Conservation (phyloP, 2,888 invertebrate genomes). For the Opisthograptis luteolata region DNA sequence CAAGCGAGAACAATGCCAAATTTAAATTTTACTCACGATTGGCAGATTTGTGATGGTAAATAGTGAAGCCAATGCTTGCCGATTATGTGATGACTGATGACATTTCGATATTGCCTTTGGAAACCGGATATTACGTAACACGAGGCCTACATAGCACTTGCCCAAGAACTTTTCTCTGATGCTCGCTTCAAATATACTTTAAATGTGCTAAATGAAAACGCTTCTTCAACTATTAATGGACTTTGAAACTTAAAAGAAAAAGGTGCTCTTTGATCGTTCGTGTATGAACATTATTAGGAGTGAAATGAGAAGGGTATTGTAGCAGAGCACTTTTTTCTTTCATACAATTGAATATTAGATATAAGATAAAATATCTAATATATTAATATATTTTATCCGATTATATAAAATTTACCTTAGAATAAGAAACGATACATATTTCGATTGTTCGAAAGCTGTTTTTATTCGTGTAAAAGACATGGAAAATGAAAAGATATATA, state of each 20-base stretch:
- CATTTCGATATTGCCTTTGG: background rate
- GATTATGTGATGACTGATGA: too few relatives aligned
- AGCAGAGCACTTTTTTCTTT: conserved; percentile 13
- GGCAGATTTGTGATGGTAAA: too few relatives aligned
- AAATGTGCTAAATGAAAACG: conserved; percentile 13
- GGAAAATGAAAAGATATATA: too few relatives aligned
- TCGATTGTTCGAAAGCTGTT: background rate
- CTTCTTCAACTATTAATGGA: background rate
- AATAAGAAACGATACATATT: background rate
- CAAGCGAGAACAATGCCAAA: too few relatives aligned
- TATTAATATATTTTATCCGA: conserved; percentile 4
- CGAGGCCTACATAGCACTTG: too few relatives aligned
- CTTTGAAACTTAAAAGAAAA: conserved; percentile 6
- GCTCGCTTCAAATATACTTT: background rate
- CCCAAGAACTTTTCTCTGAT: too few relatives aligned
- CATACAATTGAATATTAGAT: background rate
- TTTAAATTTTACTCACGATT: too few relatives aligned
- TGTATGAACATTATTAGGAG: conserved; percentile 2
- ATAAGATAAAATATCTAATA: background rate
- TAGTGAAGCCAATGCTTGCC: too few relatives aligned
- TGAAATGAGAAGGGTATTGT: conserved; percentile 1
- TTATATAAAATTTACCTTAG: conserved; percentile 8
- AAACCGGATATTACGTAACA: background rate
- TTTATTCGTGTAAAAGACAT: too few relatives aligned
- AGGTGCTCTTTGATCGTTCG: conserved; percentile 11